Conservation (phyloP, 2,113 vertebrate genomes). For the Symphodus melops region DNA sequence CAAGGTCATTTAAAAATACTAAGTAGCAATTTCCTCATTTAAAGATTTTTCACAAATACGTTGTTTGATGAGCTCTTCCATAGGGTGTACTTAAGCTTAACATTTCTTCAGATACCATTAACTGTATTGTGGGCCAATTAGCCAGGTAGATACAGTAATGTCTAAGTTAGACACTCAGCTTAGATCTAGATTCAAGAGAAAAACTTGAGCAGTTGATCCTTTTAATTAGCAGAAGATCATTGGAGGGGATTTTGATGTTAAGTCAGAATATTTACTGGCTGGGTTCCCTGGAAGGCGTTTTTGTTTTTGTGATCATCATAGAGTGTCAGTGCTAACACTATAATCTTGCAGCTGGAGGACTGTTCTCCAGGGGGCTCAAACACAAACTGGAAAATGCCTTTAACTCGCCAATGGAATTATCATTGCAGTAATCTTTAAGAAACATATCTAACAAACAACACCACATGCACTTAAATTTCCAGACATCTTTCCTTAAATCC, state of each 20-base stretch:
- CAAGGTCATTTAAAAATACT: slow-evolving; percentile 28
- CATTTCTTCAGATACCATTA: slow-evolving; percentile 21
- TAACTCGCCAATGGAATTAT: too few relatives aligned
- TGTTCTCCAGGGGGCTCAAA: too few relatives aligned
- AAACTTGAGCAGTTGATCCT: background rate
- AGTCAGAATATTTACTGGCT: background rate
- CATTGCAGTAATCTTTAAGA: too few relatives aligned
- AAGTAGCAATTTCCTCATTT: slow-evolving; percentile 44
- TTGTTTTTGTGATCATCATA: background rate
- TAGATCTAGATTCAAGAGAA: slow-evolving; percentile 3
- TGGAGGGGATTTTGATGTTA: background rate
- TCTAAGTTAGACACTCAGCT: background rate
- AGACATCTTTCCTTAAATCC: too few relatives aligned
- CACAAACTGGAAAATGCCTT: too few relatives aligned
- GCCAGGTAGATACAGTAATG: slow-evolving; percentile 10
- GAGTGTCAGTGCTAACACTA: background rate
- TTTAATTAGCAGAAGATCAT: background rate
- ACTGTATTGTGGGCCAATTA: slow-evolving; percentile 3
- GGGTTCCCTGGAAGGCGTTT: background rate
- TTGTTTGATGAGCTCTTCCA: slow-evolving; percentile 18
- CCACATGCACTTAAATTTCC: too few relatives aligned
- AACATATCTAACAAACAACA: too few relatives aligned
- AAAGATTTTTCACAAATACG: slow-evolving; percentile 34
- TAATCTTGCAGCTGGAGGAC: background rate
- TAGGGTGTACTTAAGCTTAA: slow-evolving; percentile 2